Evolutionary conservation across 2,888 invertebrate genomes (phyloP).

Genomic region (Pterostichus madidus): DNA sequence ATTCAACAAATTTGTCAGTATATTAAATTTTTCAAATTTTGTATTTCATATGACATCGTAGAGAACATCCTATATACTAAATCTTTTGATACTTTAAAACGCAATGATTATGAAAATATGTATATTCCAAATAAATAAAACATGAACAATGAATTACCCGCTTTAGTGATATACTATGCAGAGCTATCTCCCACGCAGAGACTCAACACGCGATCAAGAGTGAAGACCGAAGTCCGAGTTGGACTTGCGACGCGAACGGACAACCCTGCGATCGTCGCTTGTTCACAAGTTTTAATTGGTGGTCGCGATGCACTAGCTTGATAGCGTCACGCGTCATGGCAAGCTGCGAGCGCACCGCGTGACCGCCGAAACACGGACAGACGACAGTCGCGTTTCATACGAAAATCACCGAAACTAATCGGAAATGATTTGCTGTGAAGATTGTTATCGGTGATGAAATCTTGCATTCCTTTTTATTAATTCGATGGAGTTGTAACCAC

Average conservation of each 20-base stretch:
- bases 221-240: conserved; percentile 10
- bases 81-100: too few species aligned
- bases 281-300: conserved; percentile 71
- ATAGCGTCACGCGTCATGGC: conserved; percentile 54
- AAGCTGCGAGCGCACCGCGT: conserved; percentile 49
- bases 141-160: conserved; percentile 14
- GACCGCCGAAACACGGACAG: conserved; percentile 23
- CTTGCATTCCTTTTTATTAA: conserved; percentile 8
- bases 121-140: neutral
- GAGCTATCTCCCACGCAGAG: conserved; percentile 43
- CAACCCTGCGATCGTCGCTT: conserved; percentile 37
- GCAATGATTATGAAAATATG: neutral
- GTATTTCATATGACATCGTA: too few species aligned
- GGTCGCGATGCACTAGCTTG: conserved; percentile 67
- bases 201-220: conserved; percentile 8
- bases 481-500: neutral
- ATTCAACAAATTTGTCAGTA: too few species aligned
- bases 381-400: conserved; percentile 29
- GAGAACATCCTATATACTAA: too few species aligned
- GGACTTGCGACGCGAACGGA: conserved; percentile 3
- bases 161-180: conserved; percentile 3
- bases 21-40: too few species aligned
- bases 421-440: conserved; percentile 52
- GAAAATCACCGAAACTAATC: conserved; percentile 58
- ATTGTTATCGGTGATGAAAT: conserved; percentile 45